Percentiles rank a stretch among this genome's conserved stretches.
These are phyloP conservation scores for Parotia lawesii DNA, from an alignment of 2,113 vertebrate species.

Conservation along the genomic window DNA sequence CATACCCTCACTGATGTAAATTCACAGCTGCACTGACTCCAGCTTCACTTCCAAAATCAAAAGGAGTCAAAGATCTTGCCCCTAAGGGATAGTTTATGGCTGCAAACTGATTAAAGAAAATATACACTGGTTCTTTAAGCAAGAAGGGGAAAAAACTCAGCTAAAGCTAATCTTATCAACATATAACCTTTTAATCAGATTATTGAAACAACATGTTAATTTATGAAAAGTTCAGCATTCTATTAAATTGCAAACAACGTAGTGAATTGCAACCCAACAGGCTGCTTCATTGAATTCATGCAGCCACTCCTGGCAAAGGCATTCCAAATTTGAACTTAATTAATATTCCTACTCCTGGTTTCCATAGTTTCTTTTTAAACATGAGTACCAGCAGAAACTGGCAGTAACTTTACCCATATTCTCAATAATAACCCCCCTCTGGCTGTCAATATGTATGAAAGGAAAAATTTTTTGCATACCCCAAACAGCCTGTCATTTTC, in stretches of 20 bases:
- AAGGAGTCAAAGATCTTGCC: not conserved
- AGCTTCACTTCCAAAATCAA: not conserved
- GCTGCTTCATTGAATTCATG: slow-evolving; percentile 78
- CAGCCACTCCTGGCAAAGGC: slow-evolving; percentile 76
- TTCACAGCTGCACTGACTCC: not conserved
- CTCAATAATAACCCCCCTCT: slow-evolving; percentile 81
- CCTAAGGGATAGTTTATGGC: not conserved
- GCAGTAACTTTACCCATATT: slow-evolving; percentile 80
- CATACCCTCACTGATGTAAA: not conserved
- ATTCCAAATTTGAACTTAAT: slow-evolving; percentile 85
- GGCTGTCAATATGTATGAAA: slow-evolving; percentile 76
- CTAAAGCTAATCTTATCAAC: slow-evolving; percentile 71
- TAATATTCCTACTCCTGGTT: slow-evolving; percentile 83
- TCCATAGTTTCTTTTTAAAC: slow-evolving; percentile 88
- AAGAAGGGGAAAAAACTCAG: slow-evolving; percentile 5
- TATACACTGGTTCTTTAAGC: slow-evolving; percentile 64
- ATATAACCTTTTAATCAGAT: slow-evolving; percentile 81
- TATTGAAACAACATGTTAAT: slow-evolving; percentile 81
- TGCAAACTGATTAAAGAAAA: slow-evolving; percentile 33
- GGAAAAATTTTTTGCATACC: slow-evolving; percentile 68
- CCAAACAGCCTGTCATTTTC: slow-evolving; percentile 68
- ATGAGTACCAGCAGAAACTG: slow-evolving; percentile 75
- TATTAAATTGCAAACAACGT: slow-evolving; percentile 76
- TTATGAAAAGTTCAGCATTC: slow-evolving; percentile 76
- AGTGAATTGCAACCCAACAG: slow-evolving; percentile 79